phyloP scores from a whole-genome alignment of 2,797 vertebrate species.

The Threskiornis aethiopicus region DNA sequence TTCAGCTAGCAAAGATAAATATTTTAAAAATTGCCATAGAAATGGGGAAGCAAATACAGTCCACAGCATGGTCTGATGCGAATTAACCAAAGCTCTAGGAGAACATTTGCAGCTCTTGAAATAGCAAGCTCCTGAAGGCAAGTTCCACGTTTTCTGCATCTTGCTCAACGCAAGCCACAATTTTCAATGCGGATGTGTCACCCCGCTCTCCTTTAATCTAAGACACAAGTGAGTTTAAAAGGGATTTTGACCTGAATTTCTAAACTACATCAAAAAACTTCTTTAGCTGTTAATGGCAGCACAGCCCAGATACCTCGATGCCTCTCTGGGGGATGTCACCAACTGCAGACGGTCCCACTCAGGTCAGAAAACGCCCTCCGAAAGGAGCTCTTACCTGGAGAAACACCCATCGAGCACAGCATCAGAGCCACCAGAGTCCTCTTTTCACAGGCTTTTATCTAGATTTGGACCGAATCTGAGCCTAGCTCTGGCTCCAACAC shows the following conservation, averaged over 20 bases:
- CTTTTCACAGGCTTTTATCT: not conserved
- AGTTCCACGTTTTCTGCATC: not conserved
- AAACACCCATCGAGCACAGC: not conserved
- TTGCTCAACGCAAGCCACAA: not conserved
- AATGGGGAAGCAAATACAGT: not conserved
- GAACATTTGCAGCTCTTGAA: not conserved
- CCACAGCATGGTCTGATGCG: not conserved
- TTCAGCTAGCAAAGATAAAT: not conserved
- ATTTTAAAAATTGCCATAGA: not conserved
- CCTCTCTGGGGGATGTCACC: not conserved
- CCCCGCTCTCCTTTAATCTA: not conserved
- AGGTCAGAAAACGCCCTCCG: fast-evolving
- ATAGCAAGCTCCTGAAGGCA: not conserved
- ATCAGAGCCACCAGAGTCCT: not conserved
- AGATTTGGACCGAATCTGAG: not conserved
- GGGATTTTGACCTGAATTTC: slow-evolving; percentile 15
- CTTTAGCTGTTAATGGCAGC: not conserved
- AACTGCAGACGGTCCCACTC: not conserved
- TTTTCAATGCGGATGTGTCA: not conserved
- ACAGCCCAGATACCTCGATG: not conserved
- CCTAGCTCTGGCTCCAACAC: not conserved
- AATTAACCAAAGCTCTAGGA: not conserved
- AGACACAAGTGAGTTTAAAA: not conserved
- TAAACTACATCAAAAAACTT: not conserved
- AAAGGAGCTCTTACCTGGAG: not conserved